These are phyloP conservation scores for Chiridota heheva DNA, from an alignment of 35 echinoderm and acorn worm genomes.

Conservation along the genomic window DNA sequence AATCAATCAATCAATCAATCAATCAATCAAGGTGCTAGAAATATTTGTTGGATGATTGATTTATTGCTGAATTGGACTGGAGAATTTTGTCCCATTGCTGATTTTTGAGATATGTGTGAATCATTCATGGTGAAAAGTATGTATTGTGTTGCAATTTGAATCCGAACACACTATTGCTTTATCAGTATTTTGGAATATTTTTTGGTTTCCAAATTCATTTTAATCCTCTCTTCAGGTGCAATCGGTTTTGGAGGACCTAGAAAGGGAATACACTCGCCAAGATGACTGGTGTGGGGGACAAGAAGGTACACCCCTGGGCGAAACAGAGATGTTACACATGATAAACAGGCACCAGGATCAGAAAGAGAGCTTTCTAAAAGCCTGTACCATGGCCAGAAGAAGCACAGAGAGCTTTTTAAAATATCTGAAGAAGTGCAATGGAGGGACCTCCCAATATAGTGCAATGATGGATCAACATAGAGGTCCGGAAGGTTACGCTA, in stretches of 20 bases:
- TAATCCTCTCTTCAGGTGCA: slow-evolving; percentile 65
- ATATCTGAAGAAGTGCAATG: slow-evolving; percentile 98
- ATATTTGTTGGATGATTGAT: too few relatives aligned
- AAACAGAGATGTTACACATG: slow-evolving; percentile 74
- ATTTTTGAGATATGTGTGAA: too few relatives aligned
- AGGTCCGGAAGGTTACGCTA: slow-evolving; percentile 77
- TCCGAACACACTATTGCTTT: too few relatives aligned
- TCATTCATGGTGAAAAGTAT: too few relatives aligned
- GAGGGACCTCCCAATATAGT: slow-evolving; percentile 34
- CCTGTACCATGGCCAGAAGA: slow-evolving; percentile 88
- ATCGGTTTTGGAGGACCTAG: slow-evolving; percentile 87
- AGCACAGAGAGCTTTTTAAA: slow-evolving; percentile 92
- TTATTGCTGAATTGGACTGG: too few relatives aligned
- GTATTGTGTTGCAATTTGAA: too few relatives aligned
- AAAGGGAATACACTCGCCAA: slow-evolving; percentile 80
- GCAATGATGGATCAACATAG: slow-evolving; percentile 51
- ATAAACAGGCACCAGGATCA: slow-evolving; percentile 92
- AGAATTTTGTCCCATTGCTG: too few relatives aligned
- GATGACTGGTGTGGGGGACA: slow-evolving; percentile 91
- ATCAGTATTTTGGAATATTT: too few relatives aligned
- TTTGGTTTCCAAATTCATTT: too few relatives aligned
- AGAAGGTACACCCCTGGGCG: slow-evolving; percentile 56
- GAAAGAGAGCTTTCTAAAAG: slow-evolving; percentile 94
- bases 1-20: too few relatives aligned
- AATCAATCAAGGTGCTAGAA: too few relatives aligned